Percentiles rank a stretch among this genome's conserved stretches.
Conservation (phyloP, 2,113 vertebrate genomes). For the Kobus ellipsiprymnus region DNA sequence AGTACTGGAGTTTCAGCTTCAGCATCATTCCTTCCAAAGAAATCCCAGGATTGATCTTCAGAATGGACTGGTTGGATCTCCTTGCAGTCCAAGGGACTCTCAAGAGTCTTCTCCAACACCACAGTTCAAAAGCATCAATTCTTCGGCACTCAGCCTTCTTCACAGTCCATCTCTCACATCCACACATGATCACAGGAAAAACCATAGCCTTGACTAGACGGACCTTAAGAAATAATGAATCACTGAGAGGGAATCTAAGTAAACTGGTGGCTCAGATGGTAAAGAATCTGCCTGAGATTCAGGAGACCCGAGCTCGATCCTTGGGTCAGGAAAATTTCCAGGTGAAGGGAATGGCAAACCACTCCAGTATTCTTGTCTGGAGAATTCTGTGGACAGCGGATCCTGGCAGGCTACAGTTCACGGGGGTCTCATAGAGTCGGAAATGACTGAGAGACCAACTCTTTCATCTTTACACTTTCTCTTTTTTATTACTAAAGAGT, state of each 20-base stretch:
- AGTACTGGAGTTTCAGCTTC: no score
- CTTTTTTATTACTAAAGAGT: neutral
- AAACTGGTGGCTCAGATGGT: neutral
- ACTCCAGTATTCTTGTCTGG: neutral
- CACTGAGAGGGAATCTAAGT: neutral
- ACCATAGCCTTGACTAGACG: no score
- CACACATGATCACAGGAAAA: no score
- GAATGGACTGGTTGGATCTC: no score
- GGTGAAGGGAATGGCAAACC: neutral
- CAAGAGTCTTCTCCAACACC: no score
- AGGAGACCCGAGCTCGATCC: neutral
- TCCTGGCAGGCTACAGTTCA: neutral
- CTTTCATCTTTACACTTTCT: neutral
- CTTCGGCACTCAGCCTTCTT: no score
- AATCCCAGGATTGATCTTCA: no score
- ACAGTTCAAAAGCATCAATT: no score
- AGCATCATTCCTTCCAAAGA: no score
- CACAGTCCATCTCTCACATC: no score
- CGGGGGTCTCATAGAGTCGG: rapidly evolving
- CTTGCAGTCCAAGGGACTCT: no score
- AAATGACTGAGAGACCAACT: neutral
- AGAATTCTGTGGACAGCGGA: neutral
- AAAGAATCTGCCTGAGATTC: neutral
- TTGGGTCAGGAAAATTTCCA: neutral
- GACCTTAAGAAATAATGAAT: neutral